Evolutionary conservation across 2,113 vertebrate species (phyloP), one percentile per base, ranked within the genome.

Genomic region (Talpa occidentalis): DNA sequence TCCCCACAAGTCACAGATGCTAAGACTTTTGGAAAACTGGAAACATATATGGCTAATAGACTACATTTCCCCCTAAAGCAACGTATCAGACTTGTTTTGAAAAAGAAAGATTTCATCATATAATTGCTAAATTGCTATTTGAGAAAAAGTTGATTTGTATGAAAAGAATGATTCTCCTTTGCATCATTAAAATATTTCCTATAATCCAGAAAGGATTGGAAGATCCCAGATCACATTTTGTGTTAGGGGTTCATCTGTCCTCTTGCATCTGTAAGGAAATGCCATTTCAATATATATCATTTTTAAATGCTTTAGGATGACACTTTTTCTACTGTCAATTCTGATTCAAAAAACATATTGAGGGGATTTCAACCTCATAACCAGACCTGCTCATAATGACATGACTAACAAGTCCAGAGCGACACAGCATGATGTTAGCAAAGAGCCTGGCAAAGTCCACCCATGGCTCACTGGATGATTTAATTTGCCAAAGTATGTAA

Each of bases 391-490:
- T 80, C 81, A 56, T 19, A 67, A 64, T 26, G 66, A 32, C 28
- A 60, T 47, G 24, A 80, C 59, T 42, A 69, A 95, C 7, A 89
- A 37, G 35, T 26, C 42, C 15, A 81, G 91, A 91, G 60, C n/a
- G 77, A 26, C 5, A 66, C 47, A 96, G 54, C 47, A 8, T 21
- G 78, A 69, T 52, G 88, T 59, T 81, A 88, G 86, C 81, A 91
- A 0, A 85, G 69, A 96, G 60, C 44, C 6, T 95, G 78, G 62
- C 83, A 95, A 96, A 82, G 37, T 12, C 64, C 17, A 59, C 83
- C 93, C 66, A 95, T 80, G 81, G 88, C 93, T 97, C 35, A 8
- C 0, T 80, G 59, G 62, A 40, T 92, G 89, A 94, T 94, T 96
- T 70, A 91, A 93, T 21, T 62, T 95, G 56, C 89, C 73, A 80